A percentile compares a stretch with the other conserved stretches of the same genome.
Conservation (phyloP, 2,113 vertebrate species). For the Bolborhynchus lineola region DNA sequence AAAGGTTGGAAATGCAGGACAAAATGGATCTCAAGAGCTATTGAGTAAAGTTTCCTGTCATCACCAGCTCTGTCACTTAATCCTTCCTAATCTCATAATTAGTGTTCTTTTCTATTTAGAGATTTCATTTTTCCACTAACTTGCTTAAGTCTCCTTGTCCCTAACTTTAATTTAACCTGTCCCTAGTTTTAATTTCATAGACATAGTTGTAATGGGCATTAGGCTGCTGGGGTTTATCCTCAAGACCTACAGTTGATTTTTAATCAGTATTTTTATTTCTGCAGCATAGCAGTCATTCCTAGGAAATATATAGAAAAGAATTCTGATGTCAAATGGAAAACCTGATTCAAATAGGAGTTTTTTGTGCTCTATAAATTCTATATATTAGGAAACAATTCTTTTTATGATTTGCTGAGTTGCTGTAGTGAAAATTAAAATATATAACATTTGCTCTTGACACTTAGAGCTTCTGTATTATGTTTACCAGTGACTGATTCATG, state of each 20-base stretch:
- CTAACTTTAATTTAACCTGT: slow-evolving; percentile 21
- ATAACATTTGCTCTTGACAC: neutral
- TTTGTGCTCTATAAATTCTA: neutral
- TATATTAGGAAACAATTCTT: neutral
- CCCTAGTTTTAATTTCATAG: neutral
- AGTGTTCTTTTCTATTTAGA: slow-evolving; percentile 19
- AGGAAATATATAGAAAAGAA: slow-evolving; percentile 23
- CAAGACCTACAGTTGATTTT: slow-evolving; percentile 47
- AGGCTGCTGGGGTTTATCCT: slow-evolving; percentile 33
- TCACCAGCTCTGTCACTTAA: neutral
- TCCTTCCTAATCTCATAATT: slow-evolving; percentile 3
- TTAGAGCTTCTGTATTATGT: neutral
- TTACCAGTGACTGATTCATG: neutral
- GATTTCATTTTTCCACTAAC: slow-evolving; percentile 23
- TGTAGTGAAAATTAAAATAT: neutral
- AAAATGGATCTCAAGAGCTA: neutral
- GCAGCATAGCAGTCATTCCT: neutral
- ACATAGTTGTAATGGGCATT: slow-evolving; percentile 35
- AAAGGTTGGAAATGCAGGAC: neutral
- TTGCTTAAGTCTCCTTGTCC: slow-evolving; percentile 9
- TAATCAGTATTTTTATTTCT: slow-evolving; percentile 33
- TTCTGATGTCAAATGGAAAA: slow-evolving; percentile 23
- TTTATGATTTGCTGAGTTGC: neutral
- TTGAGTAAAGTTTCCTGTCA: neutral
- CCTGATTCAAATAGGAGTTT: neutral